Percentiles rank a stretch among this genome's conserved stretches.
Evolutionary conservation across 2,113 vertebrate species (phyloP).

Genomic region (Grus americana): DNA sequence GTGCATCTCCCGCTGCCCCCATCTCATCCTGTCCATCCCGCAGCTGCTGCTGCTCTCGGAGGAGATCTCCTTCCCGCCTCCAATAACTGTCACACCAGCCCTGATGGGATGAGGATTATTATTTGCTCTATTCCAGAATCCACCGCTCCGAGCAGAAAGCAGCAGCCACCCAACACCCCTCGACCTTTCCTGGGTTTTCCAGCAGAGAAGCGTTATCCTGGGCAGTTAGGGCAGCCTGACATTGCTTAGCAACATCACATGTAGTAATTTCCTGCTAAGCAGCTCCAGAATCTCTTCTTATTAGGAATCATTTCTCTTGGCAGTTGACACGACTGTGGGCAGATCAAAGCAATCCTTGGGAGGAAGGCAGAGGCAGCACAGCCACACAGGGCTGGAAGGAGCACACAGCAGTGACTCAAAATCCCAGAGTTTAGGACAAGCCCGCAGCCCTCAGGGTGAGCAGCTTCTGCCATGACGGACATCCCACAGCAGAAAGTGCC

Average conservation of each 20-base stretch:
- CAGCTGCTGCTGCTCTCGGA: not conserved
- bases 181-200: not conserved
- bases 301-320: slow-evolving; percentile 1
- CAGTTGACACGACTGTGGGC: not conserved
- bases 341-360: not conserved
- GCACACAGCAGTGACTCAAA: rapidly evolving
- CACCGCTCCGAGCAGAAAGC: not conserved
- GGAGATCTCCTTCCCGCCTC: not conserved
- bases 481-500: not conserved
- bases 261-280: slow-evolving; percentile 37
- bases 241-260: slow-evolving; percentile 61
- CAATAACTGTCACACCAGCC: not conserved
- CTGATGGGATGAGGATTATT: not conserved
- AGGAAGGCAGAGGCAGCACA: not conserved
- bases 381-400: rapidly evolving
- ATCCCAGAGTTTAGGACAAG: not conserved
- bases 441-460: not conserved
- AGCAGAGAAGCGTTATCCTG: not conserved
- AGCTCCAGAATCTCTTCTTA: not conserved
- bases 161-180: not conserved
- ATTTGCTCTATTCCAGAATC: not conserved
- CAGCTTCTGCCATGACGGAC: not conserved
- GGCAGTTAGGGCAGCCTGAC: not conserved
- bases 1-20: not conserved
- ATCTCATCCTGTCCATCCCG: rapidly evolving